A percentile compares a stretch with the other conserved stretches of the same genome.
phyloP scores from a whole-genome alignment of 2,888 invertebrate genomes.

The Silvanus unidentatus region DNA sequence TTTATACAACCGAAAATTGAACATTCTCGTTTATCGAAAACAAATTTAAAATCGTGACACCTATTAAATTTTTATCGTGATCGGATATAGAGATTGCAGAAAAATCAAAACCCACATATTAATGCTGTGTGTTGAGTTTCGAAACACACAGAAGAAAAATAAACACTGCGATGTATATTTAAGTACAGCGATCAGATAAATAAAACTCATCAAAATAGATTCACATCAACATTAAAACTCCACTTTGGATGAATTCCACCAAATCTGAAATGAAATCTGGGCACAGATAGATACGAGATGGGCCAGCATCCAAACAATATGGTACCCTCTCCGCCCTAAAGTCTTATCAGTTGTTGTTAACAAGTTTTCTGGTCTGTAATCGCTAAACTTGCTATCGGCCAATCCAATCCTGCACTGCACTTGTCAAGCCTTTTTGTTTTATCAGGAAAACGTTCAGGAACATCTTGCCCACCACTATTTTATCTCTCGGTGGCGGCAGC shows the following conservation, averaged over 20 bases:
- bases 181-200: conserved; percentile 44
- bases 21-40: conserved; percentile 27
- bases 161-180: conserved; percentile 21
- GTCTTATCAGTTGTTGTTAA: conserved; percentile 45
- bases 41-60: conserved; percentile 39
- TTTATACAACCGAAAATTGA: conserved; percentile 33
- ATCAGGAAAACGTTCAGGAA: conserved; percentile 37
- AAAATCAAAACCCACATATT: no score
- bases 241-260: conserved; percentile 31
- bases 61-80: conserved; percentile 37
- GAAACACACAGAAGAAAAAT: conserved; percentile 1
- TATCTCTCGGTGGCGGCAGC: no score
- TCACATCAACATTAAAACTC: conserved; percentile 47
- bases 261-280: conserved; percentile 46
- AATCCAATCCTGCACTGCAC: conserved; percentile 33
- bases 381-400: conserved; percentile 38
- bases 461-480: conserved; percentile 29
- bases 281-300: conserved; percentile 35
- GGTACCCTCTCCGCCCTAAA: conserved; percentile 20
- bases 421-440: conserved; percentile 43
- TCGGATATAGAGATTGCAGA: conserved; percentile 10
- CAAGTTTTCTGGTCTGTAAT: conserved; percentile 45
- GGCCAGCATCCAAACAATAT: conserved; percentile 46
- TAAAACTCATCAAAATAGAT: conserved; percentile 47
- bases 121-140: no score